Percentiles rank a stretch among this genome's conserved stretches.
Evolutionary conservation across 2,797 vertebrate genomes (phyloP).

Genomic region (Cyprinodon diabolis): DNA sequence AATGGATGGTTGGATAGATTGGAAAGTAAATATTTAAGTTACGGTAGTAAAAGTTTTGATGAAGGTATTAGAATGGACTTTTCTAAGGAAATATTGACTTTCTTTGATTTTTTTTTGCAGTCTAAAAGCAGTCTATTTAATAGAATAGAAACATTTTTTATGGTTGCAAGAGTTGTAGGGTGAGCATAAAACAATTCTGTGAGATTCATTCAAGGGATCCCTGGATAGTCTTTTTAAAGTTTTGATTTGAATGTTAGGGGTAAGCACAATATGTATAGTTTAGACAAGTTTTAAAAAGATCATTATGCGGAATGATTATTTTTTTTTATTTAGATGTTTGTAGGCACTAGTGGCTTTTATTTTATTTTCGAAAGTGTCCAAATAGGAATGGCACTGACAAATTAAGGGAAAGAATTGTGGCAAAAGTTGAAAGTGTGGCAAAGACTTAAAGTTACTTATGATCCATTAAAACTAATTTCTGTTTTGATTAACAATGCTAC

Average conservation of each 20-base stretch:
- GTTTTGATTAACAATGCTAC: no score
- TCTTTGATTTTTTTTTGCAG: neutral
- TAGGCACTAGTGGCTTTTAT: no score
- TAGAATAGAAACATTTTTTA: no score
- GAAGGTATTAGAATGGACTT: neutral
- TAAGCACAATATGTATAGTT: neutral
- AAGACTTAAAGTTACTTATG: no score
- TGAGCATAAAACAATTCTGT: neutral
- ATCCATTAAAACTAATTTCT: no score
- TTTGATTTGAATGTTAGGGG: neutral
- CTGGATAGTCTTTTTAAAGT: neutral
- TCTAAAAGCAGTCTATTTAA: no score
- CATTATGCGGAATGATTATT: neutral
- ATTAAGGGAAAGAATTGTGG: no score
- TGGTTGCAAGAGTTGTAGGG: neutral
- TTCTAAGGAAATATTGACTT: neutral
- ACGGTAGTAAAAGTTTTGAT: neutral
- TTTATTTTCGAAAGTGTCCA: no score
- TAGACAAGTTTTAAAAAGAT: neutral
- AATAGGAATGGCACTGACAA: no score
- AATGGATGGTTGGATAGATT: no score
- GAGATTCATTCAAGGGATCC: neutral
- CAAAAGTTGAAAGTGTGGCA: no score
- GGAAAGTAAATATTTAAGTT: neutral
- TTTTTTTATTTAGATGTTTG: no score